Base-by-base conservation (phyloP, 2,797 vertebrate species). In the Cirrhinus mrigala region DNA sequence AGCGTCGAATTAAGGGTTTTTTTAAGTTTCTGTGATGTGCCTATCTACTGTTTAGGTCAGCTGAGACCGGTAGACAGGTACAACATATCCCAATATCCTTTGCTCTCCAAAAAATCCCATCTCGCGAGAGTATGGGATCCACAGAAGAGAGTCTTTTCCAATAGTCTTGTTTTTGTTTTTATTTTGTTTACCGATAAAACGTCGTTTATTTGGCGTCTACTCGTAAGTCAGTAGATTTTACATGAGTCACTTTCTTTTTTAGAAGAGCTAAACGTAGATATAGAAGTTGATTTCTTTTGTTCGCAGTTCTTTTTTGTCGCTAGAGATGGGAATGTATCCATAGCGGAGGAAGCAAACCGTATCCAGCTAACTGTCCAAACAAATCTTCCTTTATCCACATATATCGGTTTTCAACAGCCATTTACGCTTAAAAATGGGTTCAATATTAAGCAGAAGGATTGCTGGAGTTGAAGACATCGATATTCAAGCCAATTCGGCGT, bases 401-500 rank as follows among this genome's bases (percentile, higher is more conserved):
- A 82, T 40, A 50, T 27, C 70, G 33, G 4, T 54, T 27, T n/a
- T 40, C 37, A n/a, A 8, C 40, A 46, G 50, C 6, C 6, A 40
- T 71, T 79, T 10, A 33, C 24, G 11, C 12, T 1, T 14, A 40
- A 94, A 94, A 90, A 99, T 99, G 98, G 98, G 98, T 68, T 98
- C 98, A 87, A 96, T 99, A 90, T 96, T 99, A 87, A 99, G 98
- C 89, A 96, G 98, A 88, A 96, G 98, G 87, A 99, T 98, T 91
- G 98, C 97, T 90, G 98, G 98, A 76, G 98, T 99, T 80, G 98
- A 99, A 93, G 98, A 99, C 89, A 98, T 99, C 90, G 98, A 99
- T 89, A 99, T 99, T 91, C 98, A 99, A 93, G 98, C 98, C 16
- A 99, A 99, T 91, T 98, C 98, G 76, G 98, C 98, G 85, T 99